Evolutionary conservation across 2,113 vertebrate genomes (phyloP).

Genomic region (Pavo muticus): DNA sequence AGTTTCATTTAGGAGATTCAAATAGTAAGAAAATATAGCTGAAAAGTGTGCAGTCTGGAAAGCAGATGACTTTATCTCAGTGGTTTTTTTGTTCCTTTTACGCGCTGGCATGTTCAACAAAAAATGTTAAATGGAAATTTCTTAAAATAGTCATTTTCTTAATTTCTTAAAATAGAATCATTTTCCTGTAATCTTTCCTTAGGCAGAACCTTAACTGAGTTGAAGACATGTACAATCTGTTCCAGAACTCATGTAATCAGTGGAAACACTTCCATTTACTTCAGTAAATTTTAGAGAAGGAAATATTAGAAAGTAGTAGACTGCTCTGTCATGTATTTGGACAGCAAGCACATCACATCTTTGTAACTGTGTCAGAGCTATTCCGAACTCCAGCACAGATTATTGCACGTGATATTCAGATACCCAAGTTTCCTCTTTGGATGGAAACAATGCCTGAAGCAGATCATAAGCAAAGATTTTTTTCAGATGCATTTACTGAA

Average conservation of each 20-base stretch:
- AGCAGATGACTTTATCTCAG: not conserved
- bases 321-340: not conserved
- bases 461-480: not conserved
- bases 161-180: constrained; percentile 33
- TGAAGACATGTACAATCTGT: constrained; percentile 25
- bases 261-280: constrained; percentile 31
- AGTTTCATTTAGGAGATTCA: not conserved
- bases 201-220: not conserved
- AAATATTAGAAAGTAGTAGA: not conserved
- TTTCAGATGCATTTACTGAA: not conserved
- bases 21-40: not conserved
- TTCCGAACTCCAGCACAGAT: constrained; percentile 8
- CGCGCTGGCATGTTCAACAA: not conserved
- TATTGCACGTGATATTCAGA: not conserved
- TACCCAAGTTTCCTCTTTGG: not conserved
- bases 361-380: not conserved
- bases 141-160: constrained; percentile 31
- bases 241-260: constrained; percentile 2
- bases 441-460: not conserved
- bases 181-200: constrained; percentile 29
- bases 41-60: not conserved
- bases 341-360: not conserved
- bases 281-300: constrained; percentile 14
- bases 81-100: not conserved
- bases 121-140: not conserved